Conservation (phyloP, 1,140 invertebrate species). For the Nymphalis io region DNA sequence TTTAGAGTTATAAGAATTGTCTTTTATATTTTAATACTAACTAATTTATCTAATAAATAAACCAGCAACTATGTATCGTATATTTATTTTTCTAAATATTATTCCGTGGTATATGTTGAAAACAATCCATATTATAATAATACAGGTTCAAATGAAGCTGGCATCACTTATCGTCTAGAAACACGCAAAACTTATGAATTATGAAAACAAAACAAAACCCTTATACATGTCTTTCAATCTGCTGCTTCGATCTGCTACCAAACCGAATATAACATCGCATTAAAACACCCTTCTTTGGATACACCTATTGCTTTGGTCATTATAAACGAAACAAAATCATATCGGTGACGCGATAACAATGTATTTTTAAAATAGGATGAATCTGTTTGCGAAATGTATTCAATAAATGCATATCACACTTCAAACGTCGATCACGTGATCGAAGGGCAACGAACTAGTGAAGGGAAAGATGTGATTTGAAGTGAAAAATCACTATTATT, state of each 20-base stretch:
- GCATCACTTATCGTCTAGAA: slow-evolving; percentile 54
- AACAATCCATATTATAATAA: slow-evolving; percentile 38
- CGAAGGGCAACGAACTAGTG: slow-evolving; percentile 27
- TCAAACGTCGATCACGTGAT: background rate
- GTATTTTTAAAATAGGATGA: slow-evolving; percentile 33
- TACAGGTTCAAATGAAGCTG: slow-evolving; percentile 2
- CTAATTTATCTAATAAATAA: slow-evolving; percentile 44
- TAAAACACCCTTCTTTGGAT: slow-evolving; percentile 40
- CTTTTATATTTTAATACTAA: slow-evolving; percentile 70
- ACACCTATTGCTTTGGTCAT: slow-evolving; percentile 42
- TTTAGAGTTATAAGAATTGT: slow-evolving; percentile 72
- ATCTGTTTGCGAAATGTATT: slow-evolving; percentile 6
- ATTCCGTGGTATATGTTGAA: slow-evolving; percentile 12
- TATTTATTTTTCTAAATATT: background rate
- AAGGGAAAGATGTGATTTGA: slow-evolving; percentile 21
- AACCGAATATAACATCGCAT: slow-evolving; percentile 38
- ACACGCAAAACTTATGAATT: slow-evolving; percentile 67
- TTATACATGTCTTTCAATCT: slow-evolving; percentile 74
- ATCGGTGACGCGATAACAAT: slow-evolving; percentile 17
- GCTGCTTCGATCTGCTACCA: slow-evolving; percentile 62
- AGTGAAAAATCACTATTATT: slow-evolving; percentile 42
- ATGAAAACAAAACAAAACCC: slow-evolving; percentile 49
- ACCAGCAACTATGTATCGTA: slow-evolving; percentile 25
- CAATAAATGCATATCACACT: slow-evolving; percentile 23
- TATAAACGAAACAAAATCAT: slow-evolving; percentile 26